A percentile compares a stretch with the other conserved stretches of the same genome.
Evolutionary conservation across 2,888 invertebrate genomes (phyloP).

Genomic region (Eristalinus aeneus): DNA sequence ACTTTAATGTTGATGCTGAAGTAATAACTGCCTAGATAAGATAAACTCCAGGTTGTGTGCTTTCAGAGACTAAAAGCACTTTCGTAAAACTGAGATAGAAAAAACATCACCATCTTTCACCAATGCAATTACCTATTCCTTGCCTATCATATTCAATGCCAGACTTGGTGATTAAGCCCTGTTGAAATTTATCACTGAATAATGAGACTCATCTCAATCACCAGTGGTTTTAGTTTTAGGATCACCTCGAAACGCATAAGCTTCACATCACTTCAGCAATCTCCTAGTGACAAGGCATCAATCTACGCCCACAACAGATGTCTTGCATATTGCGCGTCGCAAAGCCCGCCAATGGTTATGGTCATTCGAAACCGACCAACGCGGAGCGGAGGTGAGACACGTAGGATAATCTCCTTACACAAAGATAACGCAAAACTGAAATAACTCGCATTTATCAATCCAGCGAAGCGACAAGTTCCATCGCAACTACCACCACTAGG

Average conservation of each 20-base stretch:
- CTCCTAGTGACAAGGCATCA: slow-evolving; percentile 65
- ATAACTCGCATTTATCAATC: slow-evolving; percentile 69
- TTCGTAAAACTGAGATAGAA: too few relatives aligned
- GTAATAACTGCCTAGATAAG: too few relatives aligned
- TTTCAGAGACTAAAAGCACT: too few relatives aligned
- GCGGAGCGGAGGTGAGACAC: background rate
- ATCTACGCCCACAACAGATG: slow-evolving; percentile 56
- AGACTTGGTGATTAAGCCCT: slow-evolving; percentile 6
- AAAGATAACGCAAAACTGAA: slow-evolving; percentile 48
- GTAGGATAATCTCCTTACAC: slow-evolving; percentile 45
- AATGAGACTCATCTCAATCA: background rate
- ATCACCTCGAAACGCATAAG: slow-evolving; percentile 6
- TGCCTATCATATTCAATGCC: background rate
- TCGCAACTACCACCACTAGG: background rate
- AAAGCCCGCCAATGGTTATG: background rate
- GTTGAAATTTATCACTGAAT: background rate
- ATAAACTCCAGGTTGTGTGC: too few relatives aligned
- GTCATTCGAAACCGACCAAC: slow-evolving; percentile 39
- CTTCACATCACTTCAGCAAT: slow-evolving; percentile 29
- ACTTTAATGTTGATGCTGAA: too few relatives aligned
- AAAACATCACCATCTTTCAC: too few relatives aligned
- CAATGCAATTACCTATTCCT: background rate
- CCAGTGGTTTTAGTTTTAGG: background rate
- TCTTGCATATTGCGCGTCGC: background rate
- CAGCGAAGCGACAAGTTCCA: slow-evolving; percentile 8